phyloP scores from a whole-genome alignment of 2,888 invertebrate genomes.

The Drosophila atroscutellata region DNA sequence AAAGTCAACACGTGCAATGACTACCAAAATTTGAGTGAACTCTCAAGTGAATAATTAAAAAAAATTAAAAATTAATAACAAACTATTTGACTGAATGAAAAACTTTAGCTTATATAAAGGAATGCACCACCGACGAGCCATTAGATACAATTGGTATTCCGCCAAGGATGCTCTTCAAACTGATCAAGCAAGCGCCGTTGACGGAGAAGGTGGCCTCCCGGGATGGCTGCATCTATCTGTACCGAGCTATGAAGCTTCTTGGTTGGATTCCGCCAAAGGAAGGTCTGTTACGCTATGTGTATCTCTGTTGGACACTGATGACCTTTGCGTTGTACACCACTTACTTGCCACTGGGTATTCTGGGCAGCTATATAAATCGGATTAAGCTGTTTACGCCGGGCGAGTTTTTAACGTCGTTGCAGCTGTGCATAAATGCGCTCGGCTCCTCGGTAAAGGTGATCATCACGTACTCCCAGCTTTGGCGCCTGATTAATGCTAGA shows the following conservation, averaged over 20 bases:
- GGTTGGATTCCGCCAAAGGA: constrained; percentile 61
- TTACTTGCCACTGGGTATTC: constrained; percentile 60
- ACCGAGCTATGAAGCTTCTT: constrained; percentile 57
- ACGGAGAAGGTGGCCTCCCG: constrained; percentile 38
- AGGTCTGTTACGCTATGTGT: constrained; percentile 52
- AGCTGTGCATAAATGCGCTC: constrained; percentile 65
- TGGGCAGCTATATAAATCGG: constrained; percentile 60
- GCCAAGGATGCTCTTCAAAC: constrained; percentile 55
- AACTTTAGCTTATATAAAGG: constrained; percentile 58
- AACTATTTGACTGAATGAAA: constrained; percentile 54
- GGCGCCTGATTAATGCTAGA: constrained; percentile 57
- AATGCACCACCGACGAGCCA: neutral
- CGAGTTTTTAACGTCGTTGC: constrained; percentile 73
- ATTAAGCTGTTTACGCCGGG: constrained; percentile 62
- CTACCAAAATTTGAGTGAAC: constrained; percentile 21
- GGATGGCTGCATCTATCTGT: constrained; percentile 64
- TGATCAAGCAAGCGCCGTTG: constrained; percentile 54
- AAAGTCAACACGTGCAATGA: too few species aligned
- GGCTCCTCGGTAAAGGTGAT: constrained; percentile 66
- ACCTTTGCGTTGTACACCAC: constrained; percentile 45
- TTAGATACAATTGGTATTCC: constrained; percentile 1
- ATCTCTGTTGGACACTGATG: constrained; percentile 49
- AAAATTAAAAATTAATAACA: constrained; percentile 34
- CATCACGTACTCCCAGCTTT: constrained; percentile 54
- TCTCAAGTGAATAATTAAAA: constrained; percentile 67